These are phyloP conservation scores for Podocnemis expansa DNA, from an alignment of 2,113 vertebrate genomes.

Conservation along the genomic window DNA sequence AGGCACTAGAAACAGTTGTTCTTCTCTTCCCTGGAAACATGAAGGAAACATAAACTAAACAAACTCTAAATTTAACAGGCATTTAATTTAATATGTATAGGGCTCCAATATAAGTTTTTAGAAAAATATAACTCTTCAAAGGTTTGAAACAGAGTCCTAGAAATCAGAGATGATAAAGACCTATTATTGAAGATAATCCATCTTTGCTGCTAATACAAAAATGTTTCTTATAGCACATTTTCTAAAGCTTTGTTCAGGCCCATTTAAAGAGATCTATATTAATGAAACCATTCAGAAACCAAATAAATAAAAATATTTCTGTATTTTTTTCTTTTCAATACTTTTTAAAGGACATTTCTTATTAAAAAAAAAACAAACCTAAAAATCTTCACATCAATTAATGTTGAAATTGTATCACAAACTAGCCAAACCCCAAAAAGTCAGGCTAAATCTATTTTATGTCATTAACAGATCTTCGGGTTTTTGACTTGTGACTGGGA, in stretches of 20 bases:
- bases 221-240: background rate
- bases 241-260: background rate
- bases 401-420: background rate
- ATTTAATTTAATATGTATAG: background rate
- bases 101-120: background rate
- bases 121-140: background rate
- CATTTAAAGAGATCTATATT: background rate
- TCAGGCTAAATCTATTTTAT: background rate
- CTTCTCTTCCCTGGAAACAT: background rate
- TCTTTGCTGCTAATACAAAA: background rate
- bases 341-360: background rate
- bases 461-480: background rate
- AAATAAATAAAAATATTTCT: background rate
- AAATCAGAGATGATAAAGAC: background rate
- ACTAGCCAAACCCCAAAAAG: background rate
- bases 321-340: background rate
- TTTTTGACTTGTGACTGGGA: background rate
- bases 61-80: background rate
- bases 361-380: background rate
- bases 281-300: background rate
- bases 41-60: background rate
- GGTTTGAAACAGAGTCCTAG: background rate
- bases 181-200: background rate
- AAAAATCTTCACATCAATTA: background rate
- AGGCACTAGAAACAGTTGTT: background rate